These are phyloP conservation scores for Dryocosmus kuriphilus DNA, from an alignment of 2,888 invertebrate genomes.

Conservation along the genomic window DNA sequence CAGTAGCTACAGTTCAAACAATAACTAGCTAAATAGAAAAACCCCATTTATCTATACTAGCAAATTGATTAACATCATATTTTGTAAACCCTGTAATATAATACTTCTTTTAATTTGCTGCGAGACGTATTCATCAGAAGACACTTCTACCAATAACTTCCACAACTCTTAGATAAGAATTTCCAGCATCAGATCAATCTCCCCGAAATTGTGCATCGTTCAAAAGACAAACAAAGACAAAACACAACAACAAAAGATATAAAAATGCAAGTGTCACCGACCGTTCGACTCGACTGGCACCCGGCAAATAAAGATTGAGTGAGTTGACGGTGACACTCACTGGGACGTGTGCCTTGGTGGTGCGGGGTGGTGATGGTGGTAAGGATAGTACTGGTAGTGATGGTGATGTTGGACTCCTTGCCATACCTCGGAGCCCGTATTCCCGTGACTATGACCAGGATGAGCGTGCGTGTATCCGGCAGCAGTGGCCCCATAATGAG, in stretches of 20 bases:
- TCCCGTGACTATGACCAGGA: conserved; percentile 76
- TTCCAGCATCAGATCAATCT: not conserved
- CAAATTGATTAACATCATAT: not conserved
- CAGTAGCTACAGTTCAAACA: no score
- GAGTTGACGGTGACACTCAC: conserved; percentile 80
- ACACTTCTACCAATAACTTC: no score
- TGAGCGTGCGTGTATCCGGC: conserved; percentile 73
- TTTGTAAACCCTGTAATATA: no score
- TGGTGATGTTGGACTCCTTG: conserved; percentile 79
- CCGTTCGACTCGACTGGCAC: conserved; percentile 42
- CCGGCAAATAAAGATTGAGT: conserved; percentile 63
- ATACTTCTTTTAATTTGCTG: no score
- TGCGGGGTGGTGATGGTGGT: conserved; percentile 81
- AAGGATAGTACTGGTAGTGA: conserved; percentile 84
- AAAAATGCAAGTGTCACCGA: conserved; percentile 39
- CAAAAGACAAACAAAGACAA: not conserved
- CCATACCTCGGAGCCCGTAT: conserved; percentile 82
- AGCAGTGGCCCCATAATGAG: conserved; percentile 68
- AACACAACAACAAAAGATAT: not conserved
- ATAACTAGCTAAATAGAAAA: not conserved
- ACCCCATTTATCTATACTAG: not conserved
- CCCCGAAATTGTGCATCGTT: not conserved
- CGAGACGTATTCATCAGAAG: no score
- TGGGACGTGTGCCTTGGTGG: conserved; percentile 79
- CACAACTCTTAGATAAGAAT: not conserved